These are phyloP conservation scores for Pontoporia blainvillei DNA, from an alignment of 2,113 vertebrate species.

Conservation along the genomic window DNA sequence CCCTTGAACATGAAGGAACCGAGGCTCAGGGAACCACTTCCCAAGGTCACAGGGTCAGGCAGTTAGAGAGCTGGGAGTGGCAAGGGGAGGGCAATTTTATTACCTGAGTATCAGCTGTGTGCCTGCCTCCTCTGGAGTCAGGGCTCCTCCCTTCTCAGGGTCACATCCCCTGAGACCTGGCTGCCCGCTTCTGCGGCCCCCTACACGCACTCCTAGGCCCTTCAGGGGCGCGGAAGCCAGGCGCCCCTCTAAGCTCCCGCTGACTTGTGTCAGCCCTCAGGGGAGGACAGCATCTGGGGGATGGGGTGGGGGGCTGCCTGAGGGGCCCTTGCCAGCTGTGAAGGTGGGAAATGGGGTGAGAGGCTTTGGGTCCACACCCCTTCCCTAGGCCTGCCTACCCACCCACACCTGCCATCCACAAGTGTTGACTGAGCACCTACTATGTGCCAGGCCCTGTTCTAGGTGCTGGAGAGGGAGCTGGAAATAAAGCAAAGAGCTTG, in stretches of 20 bases:
- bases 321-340: background rate
- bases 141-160: background rate
- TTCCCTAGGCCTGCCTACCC: background rate
- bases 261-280: background rate
- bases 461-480: background rate
- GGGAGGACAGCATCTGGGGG: background rate
- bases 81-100: background rate
- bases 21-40: no score
- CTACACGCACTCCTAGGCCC: background rate
- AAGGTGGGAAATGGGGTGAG: background rate
- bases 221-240: background rate
- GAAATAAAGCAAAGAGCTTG: background rate
- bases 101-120: background rate
- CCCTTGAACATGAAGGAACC: background rate
- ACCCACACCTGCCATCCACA: background rate
- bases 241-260: background rate
- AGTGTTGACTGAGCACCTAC: background rate
- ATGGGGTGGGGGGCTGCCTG: background rate
- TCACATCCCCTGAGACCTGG: background rate
- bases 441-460: background rate
- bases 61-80: background rate
- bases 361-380: background rate
- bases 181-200: background rate
- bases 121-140: background rate
- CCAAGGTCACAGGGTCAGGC: background rate